Percentiles rank a stretch among this genome's conserved stretches.
phyloP scores from a whole-genome alignment of 2,797 vertebrate genomes.

The Delichon dasypus region DNA sequence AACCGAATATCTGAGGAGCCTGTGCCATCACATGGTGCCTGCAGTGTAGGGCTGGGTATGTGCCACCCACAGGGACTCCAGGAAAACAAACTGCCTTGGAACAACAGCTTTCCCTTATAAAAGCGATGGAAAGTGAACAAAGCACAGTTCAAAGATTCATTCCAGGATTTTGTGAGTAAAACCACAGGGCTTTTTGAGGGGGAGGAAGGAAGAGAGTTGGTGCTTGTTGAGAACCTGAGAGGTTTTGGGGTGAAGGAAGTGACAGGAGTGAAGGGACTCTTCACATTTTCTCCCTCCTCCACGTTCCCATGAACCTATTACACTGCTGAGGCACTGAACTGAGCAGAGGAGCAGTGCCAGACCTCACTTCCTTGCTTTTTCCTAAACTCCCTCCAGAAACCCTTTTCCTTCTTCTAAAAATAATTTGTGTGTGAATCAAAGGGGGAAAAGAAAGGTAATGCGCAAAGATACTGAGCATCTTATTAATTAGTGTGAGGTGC shows the following conservation, averaged over 20 bases:
- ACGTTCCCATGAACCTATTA: not conserved
- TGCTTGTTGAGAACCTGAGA: not conserved
- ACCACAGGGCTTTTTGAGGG: not conserved
- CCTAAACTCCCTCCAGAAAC: fast-evolving
- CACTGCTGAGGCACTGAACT: not conserved
- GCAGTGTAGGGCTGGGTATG: not conserved
- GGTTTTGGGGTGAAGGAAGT: not conserved
- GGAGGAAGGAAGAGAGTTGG: not conserved
- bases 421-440: slow-evolving; percentile 39
- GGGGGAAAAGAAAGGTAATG: slow-evolving; percentile 41
- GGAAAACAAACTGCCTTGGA: not conserved
- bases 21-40: not conserved
- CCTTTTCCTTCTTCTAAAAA: slow-evolving; percentile 52
- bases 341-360: not conserved
- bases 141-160: not conserved
- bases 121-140: not conserved
- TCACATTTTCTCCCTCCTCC: not conserved
- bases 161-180: not conserved
- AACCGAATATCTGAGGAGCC: not conserved
- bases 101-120: not conserved
- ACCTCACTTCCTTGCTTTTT: not conserved
- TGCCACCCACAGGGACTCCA: not conserved
- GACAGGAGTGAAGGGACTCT: not conserved
- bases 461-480: slow-evolving; percentile 35
- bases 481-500: slow-evolving; percentile 49